These are phyloP conservation scores for Machimus rusticus DNA, from an alignment of 2,888 invertebrate species.

Conservation along the genomic window DNA sequence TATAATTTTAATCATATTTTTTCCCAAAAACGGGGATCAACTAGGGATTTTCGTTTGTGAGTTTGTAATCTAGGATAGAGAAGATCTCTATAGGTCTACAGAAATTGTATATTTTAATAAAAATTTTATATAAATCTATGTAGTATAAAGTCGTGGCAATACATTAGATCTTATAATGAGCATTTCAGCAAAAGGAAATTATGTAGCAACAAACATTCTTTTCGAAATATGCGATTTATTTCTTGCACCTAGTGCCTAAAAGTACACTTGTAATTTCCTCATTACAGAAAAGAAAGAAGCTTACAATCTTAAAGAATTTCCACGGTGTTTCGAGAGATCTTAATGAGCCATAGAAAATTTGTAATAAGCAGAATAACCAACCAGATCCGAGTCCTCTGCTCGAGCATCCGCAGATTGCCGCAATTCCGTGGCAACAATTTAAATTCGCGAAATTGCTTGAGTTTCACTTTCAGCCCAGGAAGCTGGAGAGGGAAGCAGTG, in stretches of 20 bases:
- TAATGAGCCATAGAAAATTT: not conserved
- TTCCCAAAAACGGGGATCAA: no score
- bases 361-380: not conserved
- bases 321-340: not conserved
- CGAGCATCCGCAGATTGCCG: not conserved
- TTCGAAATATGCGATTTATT: not conserved
- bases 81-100: no score
- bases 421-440: not conserved
- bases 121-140: no score
- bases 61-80: no score
- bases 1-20: no score
- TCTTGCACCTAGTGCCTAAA: not conserved
- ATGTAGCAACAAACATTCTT: not conserved
- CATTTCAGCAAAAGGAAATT: no score
- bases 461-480: not conserved
- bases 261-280: not conserved
- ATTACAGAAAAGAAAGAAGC: not conserved
- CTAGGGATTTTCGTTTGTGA: no score
- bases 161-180: no score
- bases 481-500: not conserved
- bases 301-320: not conserved
- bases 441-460: not conserved
- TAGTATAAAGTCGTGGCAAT: no score
- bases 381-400: not conserved
- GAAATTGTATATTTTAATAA: no score